These are phyloP conservation scores for Phaethon lepturus DNA, from an alignment of 2,113 vertebrate species.

Conservation along the genomic window DNA sequence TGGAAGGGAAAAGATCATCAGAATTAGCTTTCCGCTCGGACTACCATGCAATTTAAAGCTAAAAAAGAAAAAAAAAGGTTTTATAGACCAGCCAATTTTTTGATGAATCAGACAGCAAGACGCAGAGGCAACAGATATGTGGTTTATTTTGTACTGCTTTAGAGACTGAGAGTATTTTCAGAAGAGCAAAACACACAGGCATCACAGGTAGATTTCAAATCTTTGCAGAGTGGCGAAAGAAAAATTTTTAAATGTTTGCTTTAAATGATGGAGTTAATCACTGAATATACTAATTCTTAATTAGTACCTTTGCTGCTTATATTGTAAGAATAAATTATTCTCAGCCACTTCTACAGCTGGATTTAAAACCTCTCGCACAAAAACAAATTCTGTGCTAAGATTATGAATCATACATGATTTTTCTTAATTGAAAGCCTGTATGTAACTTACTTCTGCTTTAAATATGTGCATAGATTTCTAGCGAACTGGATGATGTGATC, in stretches of 20 bases:
- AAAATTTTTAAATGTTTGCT: slow-evolving; percentile 58
- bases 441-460: slow-evolving; percentile 3
- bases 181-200: background rate
- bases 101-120: background rate
- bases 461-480: slow-evolving; percentile 45
- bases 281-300: slow-evolving; percentile 42
- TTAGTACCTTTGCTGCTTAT: slow-evolving; percentile 33
- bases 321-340: slow-evolving; percentile 52
- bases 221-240: background rate
- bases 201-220: background rate
- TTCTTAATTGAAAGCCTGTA: slow-evolving; percentile 40
- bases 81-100: background rate
- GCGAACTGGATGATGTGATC: slow-evolving; percentile 28
- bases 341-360: slow-evolving; percentile 28
- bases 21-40: slow-evolving; percentile 39
- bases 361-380: slow-evolving; percentile 6
- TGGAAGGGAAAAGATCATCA: slow-evolving; percentile 26
- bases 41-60: slow-evolving; percentile 26
- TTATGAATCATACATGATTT: background rate
- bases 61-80: background rate
- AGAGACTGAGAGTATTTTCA: slow-evolving; percentile 39
- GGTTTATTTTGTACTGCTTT: background rate
- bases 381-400: slow-evolving; percentile 1
- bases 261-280: slow-evolving; percentile 45
- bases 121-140: background rate